Percentiles rank a stretch among this genome's conserved stretches.
Conservation (phyloP, 2,797 vertebrate species). For the Cossypha dichroa region DNA sequence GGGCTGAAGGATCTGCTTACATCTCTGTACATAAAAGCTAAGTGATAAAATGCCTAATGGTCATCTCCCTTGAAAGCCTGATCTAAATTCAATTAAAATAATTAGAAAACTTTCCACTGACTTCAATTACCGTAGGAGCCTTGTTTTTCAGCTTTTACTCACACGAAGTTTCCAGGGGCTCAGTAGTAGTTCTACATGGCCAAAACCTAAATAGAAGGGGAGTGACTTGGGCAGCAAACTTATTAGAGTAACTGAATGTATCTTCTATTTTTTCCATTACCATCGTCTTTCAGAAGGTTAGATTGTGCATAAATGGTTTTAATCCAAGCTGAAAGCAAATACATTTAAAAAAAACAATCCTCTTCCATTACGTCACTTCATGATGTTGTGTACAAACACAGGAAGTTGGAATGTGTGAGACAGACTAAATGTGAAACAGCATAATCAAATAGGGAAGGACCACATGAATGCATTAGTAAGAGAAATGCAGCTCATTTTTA, state of each 20-base stretch:
- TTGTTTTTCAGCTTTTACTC: neutral
- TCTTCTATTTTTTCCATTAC: neutral
- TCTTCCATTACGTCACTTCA: neutral
- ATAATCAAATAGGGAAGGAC: neutral
- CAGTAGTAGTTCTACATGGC: neutral
- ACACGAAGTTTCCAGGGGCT: neutral
- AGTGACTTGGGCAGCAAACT: neutral
- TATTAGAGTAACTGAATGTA: neutral
- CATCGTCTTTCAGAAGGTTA: neutral
- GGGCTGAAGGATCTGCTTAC: neutral
- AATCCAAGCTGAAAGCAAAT: neutral
- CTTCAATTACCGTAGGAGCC: neutral
- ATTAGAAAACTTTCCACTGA: neutral
- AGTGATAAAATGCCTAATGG: neutral
- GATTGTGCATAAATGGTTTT: neutral
- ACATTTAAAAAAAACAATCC: neutral
- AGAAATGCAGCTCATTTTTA: constrained; percentile 13
- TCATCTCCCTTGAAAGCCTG: neutral
- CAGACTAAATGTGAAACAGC: neutral
- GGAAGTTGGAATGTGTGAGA: neutral
- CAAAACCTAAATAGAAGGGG: neutral
- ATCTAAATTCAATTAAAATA: neutral
- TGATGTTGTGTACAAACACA: neutral
- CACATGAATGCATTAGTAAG: neutral
- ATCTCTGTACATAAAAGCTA: neutral